These are phyloP conservation scores for Sitodiplosis mosellana DNA, from an alignment of 1,140 invertebrate species.

Conservation along the genomic window DNA sequence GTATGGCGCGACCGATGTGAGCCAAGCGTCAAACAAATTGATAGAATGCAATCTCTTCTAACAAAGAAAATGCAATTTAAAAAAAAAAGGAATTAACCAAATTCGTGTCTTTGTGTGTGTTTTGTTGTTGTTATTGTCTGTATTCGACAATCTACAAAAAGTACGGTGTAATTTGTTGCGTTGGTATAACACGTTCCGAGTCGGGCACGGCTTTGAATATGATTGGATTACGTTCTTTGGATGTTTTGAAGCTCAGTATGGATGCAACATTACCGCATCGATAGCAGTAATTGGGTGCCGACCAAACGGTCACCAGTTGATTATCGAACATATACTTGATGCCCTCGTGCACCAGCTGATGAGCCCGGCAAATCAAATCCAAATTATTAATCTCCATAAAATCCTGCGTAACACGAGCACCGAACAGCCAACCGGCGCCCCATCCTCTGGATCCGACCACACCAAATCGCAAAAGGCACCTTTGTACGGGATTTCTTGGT, in stretches of 20 bases:
- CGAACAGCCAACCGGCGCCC: slow-evolving; percentile 87
- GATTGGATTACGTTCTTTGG: slow-evolving; percentile 60
- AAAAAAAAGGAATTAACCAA: too few relatives aligned
- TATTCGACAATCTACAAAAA: too few relatives aligned
- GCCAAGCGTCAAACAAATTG: too few relatives aligned
- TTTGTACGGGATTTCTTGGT: slow-evolving; percentile 96
- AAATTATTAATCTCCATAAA: slow-evolving; percentile 86
- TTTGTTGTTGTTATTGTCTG: too few relatives aligned
- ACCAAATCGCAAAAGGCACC: slow-evolving; percentile 86
- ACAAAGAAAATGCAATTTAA: too few relatives aligned
- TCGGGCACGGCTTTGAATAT: slow-evolving; percentile 91
- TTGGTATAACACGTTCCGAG: slow-evolving; percentile 76
- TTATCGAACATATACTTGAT: slow-evolving; percentile 91
- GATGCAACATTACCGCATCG: slow-evolving; percentile 87
- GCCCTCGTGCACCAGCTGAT: slow-evolving; percentile 95
- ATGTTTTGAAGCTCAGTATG: slow-evolving; percentile 65
- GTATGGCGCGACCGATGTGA: too few relatives aligned
- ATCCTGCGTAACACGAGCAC: slow-evolving; percentile 76
- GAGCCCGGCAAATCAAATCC: slow-evolving; percentile 81
- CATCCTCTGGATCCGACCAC: slow-evolving; percentile 92
- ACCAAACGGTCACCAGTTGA: slow-evolving; percentile 90
- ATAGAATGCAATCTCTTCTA: too few relatives aligned
- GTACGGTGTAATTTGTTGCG: slow-evolving; percentile 82
- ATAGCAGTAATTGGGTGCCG: slow-evolving; percentile 93
- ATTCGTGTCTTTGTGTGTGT: too few relatives aligned